These are phyloP conservation scores for Archips xylosteana DNA, from an alignment of 2,888 invertebrate genomes.

Conservation along the genomic window DNA sequence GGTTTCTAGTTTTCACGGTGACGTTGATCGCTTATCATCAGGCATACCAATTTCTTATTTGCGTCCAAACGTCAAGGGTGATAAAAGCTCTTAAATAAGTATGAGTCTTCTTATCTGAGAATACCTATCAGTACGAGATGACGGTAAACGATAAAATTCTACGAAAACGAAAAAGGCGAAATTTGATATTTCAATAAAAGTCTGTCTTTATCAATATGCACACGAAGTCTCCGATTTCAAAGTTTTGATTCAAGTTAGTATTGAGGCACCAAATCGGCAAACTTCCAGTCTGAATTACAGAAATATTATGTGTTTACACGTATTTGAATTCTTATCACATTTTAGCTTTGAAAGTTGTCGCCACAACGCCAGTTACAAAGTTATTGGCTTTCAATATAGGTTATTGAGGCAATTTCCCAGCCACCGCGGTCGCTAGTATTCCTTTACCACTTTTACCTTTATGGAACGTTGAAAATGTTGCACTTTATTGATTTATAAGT, in stretches of 20 bases:
- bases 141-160: neutral
- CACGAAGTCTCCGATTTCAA: neutral
- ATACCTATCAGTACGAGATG: no score
- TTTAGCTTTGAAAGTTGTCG: constrained; percentile 13
- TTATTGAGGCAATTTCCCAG: constrained; percentile 44
- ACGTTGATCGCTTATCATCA: no score
- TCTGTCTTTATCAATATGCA: neutral
- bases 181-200: no score
- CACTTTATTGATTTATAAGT: constrained; percentile 13
- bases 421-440: constrained; percentile 49
- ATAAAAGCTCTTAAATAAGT: no score
- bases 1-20: no score
- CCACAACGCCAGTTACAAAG: constrained; percentile 30
- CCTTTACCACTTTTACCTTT: constrained; percentile 54
- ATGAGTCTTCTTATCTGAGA: no score
- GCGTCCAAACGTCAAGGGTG: no score
- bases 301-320: neutral
- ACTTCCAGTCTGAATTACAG: neutral
- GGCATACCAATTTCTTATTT: no score
- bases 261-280: neutral
- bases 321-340: constrained; percentile 5
- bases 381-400: constrained; percentile 51
- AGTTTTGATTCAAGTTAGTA: neutral
- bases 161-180: neutral
- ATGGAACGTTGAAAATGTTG: constrained; percentile 50